Percentiles rank a stretch among this genome's conserved stretches.
These are phyloP conservation scores for Plemyria rubiginata DNA, from an alignment of 2,888 invertebrate species.

Conservation along the genomic window DNA sequence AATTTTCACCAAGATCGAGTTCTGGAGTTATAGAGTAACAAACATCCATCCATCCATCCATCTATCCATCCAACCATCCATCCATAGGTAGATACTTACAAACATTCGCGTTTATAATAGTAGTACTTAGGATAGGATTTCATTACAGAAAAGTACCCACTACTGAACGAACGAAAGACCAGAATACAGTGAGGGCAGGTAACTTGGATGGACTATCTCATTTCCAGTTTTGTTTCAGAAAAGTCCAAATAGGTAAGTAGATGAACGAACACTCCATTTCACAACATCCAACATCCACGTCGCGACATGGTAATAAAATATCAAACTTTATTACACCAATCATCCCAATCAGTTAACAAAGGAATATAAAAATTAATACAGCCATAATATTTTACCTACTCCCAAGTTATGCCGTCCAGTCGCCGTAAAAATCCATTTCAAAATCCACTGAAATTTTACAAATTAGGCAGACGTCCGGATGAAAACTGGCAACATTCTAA, in stretches of 20 bases:
- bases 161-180: too few relatives aligned
- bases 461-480: constrained; percentile 52
- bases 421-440: constrained; percentile 48
- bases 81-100: too few relatives aligned
- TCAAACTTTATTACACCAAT: constrained; percentile 15
- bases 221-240: too few relatives aligned
- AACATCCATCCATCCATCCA: too few relatives aligned
- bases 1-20: too few relatives aligned
- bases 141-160: too few relatives aligned
- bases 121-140: too few relatives aligned
- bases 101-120: too few relatives aligned
- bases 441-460: constrained; percentile 47
- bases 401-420: constrained; percentile 36
- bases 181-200: too few relatives aligned
- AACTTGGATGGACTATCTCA: too few relatives aligned
- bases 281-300: background rate
- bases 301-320: constrained; percentile 6
- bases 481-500: constrained; percentile 57
- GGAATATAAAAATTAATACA: constrained; percentile 40
- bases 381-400: constrained; percentile 36
- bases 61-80: too few relatives aligned
- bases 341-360: constrained; percentile 27
- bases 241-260: background rate
- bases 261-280: background rate
- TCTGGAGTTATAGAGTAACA: too few relatives aligned